A percentile compares a stretch with the other conserved stretches of the same genome.
phyloP scores from a whole-genome alignment of 2,113 vertebrate species.

The Tautogolabrus adspersus region DNA sequence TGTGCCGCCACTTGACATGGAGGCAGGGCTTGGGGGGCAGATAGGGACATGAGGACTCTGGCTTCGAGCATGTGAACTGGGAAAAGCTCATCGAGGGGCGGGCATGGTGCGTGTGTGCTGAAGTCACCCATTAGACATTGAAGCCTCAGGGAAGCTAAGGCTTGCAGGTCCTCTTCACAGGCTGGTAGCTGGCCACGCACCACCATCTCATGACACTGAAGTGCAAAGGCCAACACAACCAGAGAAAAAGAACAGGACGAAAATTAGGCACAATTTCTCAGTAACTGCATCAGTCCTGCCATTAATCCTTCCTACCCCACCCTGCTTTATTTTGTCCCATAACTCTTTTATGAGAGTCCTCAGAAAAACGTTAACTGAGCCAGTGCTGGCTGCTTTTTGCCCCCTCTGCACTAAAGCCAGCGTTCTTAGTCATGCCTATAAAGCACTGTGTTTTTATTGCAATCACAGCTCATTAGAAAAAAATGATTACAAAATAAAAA shows the following conservation, averaged over 20 bases:
- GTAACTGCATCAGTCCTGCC: constrained; percentile 47
- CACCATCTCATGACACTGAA: constrained; percentile 92
- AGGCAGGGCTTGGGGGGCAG: constrained; percentile 58
- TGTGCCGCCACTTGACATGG: constrained; percentile 64
- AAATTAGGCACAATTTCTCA: constrained; percentile 39
- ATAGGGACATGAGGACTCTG: constrained; percentile 79
- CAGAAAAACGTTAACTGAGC: constrained; percentile 68
- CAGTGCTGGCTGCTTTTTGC: constrained; percentile 57
- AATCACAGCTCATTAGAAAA: constrained; percentile 55
- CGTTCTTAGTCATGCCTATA: constrained; percentile 68
- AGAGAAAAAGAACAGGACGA: background rate
- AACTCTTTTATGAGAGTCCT: constrained; percentile 70
- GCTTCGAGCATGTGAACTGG: constrained; percentile 81
- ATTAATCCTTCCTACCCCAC: constrained; percentile 54
- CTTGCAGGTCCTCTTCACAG: constrained; percentile 90
- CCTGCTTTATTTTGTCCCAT: constrained; percentile 69
- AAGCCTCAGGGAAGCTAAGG: constrained; percentile 90
- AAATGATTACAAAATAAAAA: constrained; percentile 54
- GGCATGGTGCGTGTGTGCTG: constrained; percentile 85
- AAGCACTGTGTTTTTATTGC: constrained; percentile 51
- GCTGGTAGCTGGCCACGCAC: constrained; percentile 89
- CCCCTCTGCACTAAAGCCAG: constrained; percentile 57
- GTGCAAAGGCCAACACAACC: constrained; percentile 5
- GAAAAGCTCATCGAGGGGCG: constrained; percentile 89
- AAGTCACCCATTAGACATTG: constrained; percentile 92